phyloP scores from a whole-genome alignment of 1,140 invertebrate genomes.

The Eupeodes corollae region DNA sequence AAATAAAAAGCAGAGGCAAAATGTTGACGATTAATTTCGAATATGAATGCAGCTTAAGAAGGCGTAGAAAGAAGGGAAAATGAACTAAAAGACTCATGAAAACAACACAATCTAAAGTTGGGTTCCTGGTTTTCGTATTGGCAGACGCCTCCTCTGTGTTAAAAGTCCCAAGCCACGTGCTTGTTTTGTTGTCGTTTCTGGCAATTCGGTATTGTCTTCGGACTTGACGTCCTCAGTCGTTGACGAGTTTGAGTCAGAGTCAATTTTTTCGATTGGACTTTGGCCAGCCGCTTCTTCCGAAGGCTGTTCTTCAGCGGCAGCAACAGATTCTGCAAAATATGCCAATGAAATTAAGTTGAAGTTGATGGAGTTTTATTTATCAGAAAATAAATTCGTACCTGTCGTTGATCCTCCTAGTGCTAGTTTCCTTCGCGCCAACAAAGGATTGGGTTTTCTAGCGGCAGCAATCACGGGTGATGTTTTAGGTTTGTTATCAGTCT shows the following conservation, averaged over 20 bases:
- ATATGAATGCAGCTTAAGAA: no score
- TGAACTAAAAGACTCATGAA: no score
- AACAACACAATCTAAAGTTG: conserved; percentile 21
- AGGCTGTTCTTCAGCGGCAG: background rate
- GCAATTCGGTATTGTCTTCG: conserved; percentile 38
- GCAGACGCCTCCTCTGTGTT: conserved; percentile 46
- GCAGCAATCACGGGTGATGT: conserved; percentile 6
- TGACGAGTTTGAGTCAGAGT: background rate
- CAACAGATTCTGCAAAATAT: background rate
- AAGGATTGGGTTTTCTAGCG: conserved; percentile 32
- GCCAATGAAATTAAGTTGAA: background rate
- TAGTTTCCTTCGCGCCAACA: conserved; percentile 31
- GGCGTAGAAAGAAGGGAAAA: no score
- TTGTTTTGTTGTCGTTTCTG: conserved; percentile 39
- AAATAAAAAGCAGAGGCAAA: no score
- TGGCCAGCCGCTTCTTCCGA: conserved; percentile 14
- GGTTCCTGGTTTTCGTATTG: conserved; percentile 44
- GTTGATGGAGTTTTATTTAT: background rate
- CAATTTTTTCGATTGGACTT: background rate
- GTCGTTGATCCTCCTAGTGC: conserved; percentile 14
- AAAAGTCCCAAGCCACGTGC: conserved; percentile 46
- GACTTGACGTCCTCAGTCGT: conserved; percentile 9
- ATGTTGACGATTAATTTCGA: no score
- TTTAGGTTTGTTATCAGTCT: conserved; percentile 30
- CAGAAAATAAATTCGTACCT: conserved; percentile 7